phyloP scores from a whole-genome alignment of 2,888 invertebrate species.

The Pycnomerus fuliginosus region DNA sequence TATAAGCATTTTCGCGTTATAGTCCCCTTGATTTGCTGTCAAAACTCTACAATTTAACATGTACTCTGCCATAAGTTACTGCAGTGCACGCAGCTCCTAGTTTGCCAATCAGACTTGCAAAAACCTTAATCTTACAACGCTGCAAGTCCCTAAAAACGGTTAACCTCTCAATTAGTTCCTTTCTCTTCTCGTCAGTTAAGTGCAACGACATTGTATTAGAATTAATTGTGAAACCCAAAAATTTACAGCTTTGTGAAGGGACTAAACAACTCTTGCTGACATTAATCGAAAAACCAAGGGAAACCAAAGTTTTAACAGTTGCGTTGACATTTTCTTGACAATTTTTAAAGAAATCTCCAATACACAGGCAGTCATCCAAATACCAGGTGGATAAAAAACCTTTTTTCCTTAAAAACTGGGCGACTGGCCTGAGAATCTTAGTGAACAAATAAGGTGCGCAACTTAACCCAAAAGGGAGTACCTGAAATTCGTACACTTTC shows the following conservation, averaged over 20 bases:
- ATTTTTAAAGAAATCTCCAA: neutral
- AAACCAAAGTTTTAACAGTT: neutral
- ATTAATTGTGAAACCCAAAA: neutral
- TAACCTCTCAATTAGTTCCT: neutral
- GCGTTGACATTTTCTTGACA: neutral
- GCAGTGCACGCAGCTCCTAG: conserved; percentile 19
- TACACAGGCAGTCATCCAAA: neutral
- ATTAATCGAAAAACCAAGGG: neutral
- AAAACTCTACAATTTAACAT: conserved; percentile 21
- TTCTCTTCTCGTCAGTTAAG: neutral
- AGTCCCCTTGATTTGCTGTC: conserved; percentile 8
- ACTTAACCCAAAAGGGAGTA: neutral
- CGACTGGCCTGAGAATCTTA: neutral
- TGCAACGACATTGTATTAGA: neutral
- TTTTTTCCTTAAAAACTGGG: neutral
- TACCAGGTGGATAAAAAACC: neutral
- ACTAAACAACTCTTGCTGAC: neutral
- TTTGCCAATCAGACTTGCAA: neutral
- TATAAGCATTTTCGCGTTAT: conserved; percentile 5
- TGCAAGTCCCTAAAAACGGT: neutral
- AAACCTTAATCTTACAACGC: neutral
- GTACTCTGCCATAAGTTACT: conserved; percentile 23
- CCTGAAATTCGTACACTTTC: neutral
- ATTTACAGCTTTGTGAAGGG: neutral
- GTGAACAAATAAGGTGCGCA: neutral